These are phyloP conservation scores for Drosophila nr. medialis DNA, from an alignment of 2,888 invertebrate species.

Conservation along the genomic window DNA sequence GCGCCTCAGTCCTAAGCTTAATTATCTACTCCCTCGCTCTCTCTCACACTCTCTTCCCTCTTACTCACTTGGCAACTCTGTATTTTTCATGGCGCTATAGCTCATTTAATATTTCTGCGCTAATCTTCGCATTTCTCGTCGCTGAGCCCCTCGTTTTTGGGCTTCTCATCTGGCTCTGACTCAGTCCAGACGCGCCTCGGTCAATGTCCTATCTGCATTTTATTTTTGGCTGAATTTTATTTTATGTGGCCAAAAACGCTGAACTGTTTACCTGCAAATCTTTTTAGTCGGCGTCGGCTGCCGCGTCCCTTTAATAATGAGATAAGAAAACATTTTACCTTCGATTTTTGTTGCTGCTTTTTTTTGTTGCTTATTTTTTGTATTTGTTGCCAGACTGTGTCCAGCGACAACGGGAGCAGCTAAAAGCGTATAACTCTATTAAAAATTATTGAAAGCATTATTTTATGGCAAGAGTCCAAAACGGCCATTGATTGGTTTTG, in stretches of 20 bases:
- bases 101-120: slow-evolving; percentile 55
- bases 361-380: background rate
- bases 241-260: slow-evolving; percentile 55
- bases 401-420: slow-evolving; percentile 34
- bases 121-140: slow-evolving; percentile 45
- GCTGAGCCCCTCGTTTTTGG: slow-evolving; percentile 2
- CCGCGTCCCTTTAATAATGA: slow-evolving; percentile 70
- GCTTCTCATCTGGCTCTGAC: background rate
- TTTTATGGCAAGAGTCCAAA: slow-evolving; percentile 41
- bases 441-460: slow-evolving; percentile 61
- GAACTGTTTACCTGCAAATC: slow-evolving; percentile 52
- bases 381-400: background rate
- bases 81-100: slow-evolving; percentile 54
- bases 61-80: background rate
- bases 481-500: slow-evolving; percentile 55
- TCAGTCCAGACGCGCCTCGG: slow-evolving; percentile 36
- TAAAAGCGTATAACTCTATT: slow-evolving; percentile 69
- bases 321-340: slow-evolving; percentile 71
- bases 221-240: slow-evolving; percentile 42
- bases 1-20: background rate
- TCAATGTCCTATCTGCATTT: slow-evolving; percentile 54
- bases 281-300: slow-evolving; percentile 40
- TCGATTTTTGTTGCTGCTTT: slow-evolving; percentile 19
- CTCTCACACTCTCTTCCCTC: background rate
- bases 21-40: background rate